Conservation (phyloP, 2,113 vertebrate species). For the Catharus fuscescens region DNA sequence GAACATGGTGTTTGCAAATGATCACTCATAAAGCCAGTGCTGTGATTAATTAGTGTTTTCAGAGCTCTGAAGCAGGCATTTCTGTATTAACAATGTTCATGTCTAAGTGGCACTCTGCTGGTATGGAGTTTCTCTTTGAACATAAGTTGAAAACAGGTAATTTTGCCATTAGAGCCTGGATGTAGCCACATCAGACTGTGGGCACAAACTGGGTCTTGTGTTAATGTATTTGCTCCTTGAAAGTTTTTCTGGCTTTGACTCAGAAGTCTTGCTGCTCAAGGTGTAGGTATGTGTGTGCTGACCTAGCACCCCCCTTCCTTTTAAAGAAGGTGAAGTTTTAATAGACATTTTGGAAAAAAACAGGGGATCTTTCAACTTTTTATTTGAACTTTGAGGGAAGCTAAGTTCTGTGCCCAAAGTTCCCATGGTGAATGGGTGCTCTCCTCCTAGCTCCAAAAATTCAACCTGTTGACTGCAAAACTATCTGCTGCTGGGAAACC, state of each 20-base stretch:
- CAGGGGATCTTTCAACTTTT: neutral
- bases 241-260: neutral
- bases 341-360: neutral
- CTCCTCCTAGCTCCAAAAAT: neutral
- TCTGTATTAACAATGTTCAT: neutral
- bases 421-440: neutral
- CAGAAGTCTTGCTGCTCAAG: neutral
- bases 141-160: neutral
- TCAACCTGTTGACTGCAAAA: neutral
- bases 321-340: neutral
- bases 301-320: neutral
- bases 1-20: neutral
- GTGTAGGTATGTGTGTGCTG: neutral
- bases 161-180: neutral
- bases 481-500: neutral
- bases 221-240: neutral
- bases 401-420: neutral
- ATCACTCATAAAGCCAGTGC: neutral
- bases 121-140: neutral
- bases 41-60: slow-evolving; percentile 22
- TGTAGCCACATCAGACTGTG: neutral
- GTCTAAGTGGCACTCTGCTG: neutral
- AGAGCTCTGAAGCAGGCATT: neutral
- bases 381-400: neutral
- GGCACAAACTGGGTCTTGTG: neutral